Base-by-base conservation (phyloP, 2,113 vertebrate species). In the Chrysemys picta region DNA sequence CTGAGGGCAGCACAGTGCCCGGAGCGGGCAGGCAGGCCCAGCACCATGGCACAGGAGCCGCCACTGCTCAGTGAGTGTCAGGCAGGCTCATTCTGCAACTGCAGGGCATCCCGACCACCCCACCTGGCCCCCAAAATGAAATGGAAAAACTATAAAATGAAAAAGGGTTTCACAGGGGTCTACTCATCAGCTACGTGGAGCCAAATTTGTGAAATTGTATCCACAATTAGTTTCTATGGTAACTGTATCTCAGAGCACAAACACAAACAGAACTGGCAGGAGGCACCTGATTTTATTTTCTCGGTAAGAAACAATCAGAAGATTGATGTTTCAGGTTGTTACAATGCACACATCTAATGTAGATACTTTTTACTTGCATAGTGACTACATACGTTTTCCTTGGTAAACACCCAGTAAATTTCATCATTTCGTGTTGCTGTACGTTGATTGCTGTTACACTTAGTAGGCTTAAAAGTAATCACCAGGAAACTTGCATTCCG, bases 151-250 rank as follows among this genome's bases (percentile, higher is more conserved):
- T 72, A 35, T 65, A 22, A 38, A 72, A 72, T 38, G 57, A 38
- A 38, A 72, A 72, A 72, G 65, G 35, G 16, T n/a, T 69, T 69
- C 35, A 69, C 65, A 10, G 65, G 65, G 19, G 17, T 72, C 17
- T 21, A 38, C 65, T 92, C 87, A 94, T 97, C 92, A 94, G 27
- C 96, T 94, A 86, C 3, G 97, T 95, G 94, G 96, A 98, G 97
- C 97, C 98, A 98, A 98, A 97, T 98, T 98, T 98, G 93, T 97
- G 97, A 98, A 98, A 98, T 96, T 97, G 96, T 97, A 97, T 98
- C 97, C 35, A 93, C 96, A 84, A 86, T 97, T 97, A 91, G 98
- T 99, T 98, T 98, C 98, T 98, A 98, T 99, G 98, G 98, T 96
- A 98, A 99, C 98, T 96, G 96, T 97, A 97, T 98, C 97, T 98